Evolutionary conservation across 2,113 vertebrate species (phyloP), one percentile per base, ranked within the genome.

Genomic region (Dermatemys mawii): DNA sequence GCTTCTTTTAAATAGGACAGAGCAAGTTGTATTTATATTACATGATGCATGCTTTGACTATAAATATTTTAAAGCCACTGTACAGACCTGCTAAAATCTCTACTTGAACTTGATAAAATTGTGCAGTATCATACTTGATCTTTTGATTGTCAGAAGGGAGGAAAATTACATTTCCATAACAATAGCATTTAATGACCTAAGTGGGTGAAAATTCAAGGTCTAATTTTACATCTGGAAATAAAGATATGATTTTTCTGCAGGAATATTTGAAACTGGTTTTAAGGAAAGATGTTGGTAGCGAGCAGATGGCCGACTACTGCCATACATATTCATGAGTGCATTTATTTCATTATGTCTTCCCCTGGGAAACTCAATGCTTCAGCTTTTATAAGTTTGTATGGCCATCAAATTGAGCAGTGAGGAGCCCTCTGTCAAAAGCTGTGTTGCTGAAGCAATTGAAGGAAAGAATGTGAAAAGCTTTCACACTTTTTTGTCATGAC

Each of bases 271-370:
- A 96, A 93, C 85, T 95, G 92, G 83, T 94, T 96, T 90, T 88
- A 96, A 97, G 97, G 93, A 96, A 94, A 97, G 94, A 86, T 95
- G 95, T 67, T 95, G 93, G 95, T 97, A 84, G 91, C 22, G 97
- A 98, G 97, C 98, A 98, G 98, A 98, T 98, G 97, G 98, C 94
- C 9, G 87, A 84, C 94, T 96, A 91, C 78, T 22, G 7, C 35
- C 94, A 98, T 98, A 76, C 97, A 98, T 98, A 98, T 98, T 98
- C 98, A 98, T 98, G 97, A 98, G 93, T 21, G 86, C 93, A 92
- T 97, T 97, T 95, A 97, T 97, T 97, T 97, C 98, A 97, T 97
- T 97, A 94, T 97, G 94, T 5, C 83, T 73, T 97, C 97, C 97
- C 97, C 96, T 96, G 96, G 98, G 98, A 98, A 97, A 96, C 96